Evolutionary conservation across 2,113 vertebrate genomes (phyloP).

Genomic region (Charadrius vociferus): DNA sequence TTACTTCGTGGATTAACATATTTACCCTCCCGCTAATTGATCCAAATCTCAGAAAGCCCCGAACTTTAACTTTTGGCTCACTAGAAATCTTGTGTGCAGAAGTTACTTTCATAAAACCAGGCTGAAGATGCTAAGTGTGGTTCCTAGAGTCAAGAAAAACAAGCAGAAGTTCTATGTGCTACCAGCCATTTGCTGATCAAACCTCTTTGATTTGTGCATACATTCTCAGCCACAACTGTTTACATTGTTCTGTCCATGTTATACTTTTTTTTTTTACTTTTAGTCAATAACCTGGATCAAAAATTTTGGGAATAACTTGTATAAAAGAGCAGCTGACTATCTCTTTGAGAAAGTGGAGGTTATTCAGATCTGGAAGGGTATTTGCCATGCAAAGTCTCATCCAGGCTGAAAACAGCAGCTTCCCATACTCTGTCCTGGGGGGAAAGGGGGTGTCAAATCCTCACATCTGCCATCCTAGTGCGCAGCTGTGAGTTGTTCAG

Average conservation of each 20-base stretch:
- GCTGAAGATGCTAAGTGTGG: background rate
- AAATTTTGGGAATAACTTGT: background rate
- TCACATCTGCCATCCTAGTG: constrained; percentile 16
- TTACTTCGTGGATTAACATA: background rate
- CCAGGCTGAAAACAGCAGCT: background rate
- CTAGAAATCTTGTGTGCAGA: background rate
- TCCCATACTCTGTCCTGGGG: background rate
- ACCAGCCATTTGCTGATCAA: background rate
- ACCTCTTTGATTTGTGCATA: background rate
- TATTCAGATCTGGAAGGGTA: background rate
- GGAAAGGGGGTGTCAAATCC: background rate
- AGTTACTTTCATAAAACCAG: background rate
- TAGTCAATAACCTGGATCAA: background rate
- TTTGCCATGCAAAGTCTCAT: background rate
- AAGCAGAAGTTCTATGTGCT: background rate
- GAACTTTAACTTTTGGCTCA: background rate
- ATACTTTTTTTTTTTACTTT: background rate
- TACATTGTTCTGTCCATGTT: background rate
- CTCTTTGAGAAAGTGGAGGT: background rate
- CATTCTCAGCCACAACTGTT: background rate
- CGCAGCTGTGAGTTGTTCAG: constrained; percentile 46
- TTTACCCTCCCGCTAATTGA: background rate
- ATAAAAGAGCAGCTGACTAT: background rate
- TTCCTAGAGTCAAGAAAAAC: background rate
- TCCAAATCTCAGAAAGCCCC: background rate